Base-by-base conservation (phyloP, 2,888 invertebrate genomes). In the Dicranocentrus wangi region DNA sequence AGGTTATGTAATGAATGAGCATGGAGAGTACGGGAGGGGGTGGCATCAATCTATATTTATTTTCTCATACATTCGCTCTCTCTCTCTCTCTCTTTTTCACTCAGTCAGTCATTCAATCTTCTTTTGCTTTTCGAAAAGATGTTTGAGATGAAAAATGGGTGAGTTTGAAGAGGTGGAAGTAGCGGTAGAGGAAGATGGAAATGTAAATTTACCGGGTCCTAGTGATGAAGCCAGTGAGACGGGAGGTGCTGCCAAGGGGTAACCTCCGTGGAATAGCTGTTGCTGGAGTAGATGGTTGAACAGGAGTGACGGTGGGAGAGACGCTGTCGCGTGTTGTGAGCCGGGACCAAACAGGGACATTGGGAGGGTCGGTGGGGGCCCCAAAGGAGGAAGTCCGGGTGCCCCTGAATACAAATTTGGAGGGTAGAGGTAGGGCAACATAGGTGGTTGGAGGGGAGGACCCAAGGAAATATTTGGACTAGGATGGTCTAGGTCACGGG, bases 391-490 rank as follows among this genome's bases (percentile, higher is more conserved):
- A 90, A 87, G 87, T 84, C 87, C 88, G 75, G 88, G 87, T 23
- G 82, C 82, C 68, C 86, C 94, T 10, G 89, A 94, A 90, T 96
- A 97, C 84, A 97, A 90, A 39, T 95, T 95, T 66, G 93, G 94
- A 42, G 96, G 96, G 89, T 97, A 97, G 71, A 98, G 93, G 91
- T 97, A 97, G 86, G 97, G 97, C 88, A 97, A 91, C 88, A 95
- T 91, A 68, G 96, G 95, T 60, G 96, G 96, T 88, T 97, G 97
- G 61, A 96, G 94, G 60, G 96, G 96, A 51, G 97, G 97, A 68
- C 97, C 97, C 51, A 97, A 94, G 39, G 96, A 96, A 83, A 97
- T 96, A 90, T 97, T 97, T 21, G 97, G 97, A 84, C 95, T 93
- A 0, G 95, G 95, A 85, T 94, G 94, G 87, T 92, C 89, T 87